Conservation (phyloP, 2,797 vertebrate genomes). For the Pelodytes ibericus region DNA sequence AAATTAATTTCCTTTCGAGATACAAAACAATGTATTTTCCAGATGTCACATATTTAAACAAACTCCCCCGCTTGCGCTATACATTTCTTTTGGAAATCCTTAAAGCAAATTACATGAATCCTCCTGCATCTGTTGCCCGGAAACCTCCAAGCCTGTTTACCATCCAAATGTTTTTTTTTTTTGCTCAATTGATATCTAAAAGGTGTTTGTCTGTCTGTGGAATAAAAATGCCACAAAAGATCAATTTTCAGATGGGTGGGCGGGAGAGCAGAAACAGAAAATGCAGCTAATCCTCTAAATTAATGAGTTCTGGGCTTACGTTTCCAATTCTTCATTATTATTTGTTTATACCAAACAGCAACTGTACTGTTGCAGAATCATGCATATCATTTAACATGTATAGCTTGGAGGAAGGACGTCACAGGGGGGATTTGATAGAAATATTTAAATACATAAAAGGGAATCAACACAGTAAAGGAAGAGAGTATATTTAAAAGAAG, state of each 20-base stretch:
- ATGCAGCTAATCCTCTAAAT: constrained; percentile 28
- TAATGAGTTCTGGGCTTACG: constrained; percentile 20
- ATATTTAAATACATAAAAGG: no score
- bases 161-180: constrained; percentile 28
- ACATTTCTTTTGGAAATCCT: constrained; percentile 27
- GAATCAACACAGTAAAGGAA: no score
- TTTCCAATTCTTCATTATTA: background rate
- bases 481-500: no score
- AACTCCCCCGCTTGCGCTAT: constrained; percentile 2
- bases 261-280: constrained; percentile 26
- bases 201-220: constrained; percentile 7
- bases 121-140: constrained; percentile 49
- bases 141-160: constrained; percentile 23
- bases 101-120: constrained; percentile 47
- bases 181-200: constrained; percentile 37
- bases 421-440: no score
- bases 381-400: no score
- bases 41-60: background rate
- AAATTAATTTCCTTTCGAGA: background rate
- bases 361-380: no score
- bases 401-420: no score
- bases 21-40: background rate
- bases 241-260: constrained; percentile 17
- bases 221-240: constrained; percentile 19
- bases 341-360: no score